Percentiles rank a stretch among this genome's conserved stretches.
Evolutionary conservation across 2,113 vertebrate species (phyloP).

Genomic region (Nothobranchius furzeri): DNA sequence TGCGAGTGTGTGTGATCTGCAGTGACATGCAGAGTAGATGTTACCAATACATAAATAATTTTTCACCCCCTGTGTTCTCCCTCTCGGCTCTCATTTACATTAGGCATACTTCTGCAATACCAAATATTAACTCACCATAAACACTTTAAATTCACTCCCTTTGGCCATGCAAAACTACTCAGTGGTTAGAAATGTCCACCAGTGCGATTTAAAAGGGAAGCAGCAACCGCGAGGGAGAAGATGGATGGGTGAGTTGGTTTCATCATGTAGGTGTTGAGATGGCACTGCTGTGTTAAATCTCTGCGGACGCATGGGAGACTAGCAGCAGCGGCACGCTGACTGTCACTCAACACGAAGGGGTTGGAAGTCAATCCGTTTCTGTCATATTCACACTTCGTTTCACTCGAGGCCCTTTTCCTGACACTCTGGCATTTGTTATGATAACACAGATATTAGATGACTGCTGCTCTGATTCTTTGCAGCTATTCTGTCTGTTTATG

Average conservation of each 20-base stretch:
- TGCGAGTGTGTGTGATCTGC: constrained; percentile 30
- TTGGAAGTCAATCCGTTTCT: constrained; percentile 29
- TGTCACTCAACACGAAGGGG: constrained; percentile 34
- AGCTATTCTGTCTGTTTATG: neutral
- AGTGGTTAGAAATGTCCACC: constrained; percentile 14
- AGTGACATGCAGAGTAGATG: constrained; percentile 33
- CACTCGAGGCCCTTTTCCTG: constrained; percentile 16
- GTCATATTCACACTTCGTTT: constrained; percentile 51
- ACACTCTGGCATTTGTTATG: constrained; percentile 58
- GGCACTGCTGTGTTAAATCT: constrained; percentile 35
- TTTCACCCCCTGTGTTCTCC: constrained; percentile 1
- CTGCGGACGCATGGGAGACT: constrained; percentile 47
- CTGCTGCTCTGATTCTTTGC: constrained; percentile 20
- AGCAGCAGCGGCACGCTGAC: constrained; percentile 39
- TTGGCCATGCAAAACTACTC: constrained; percentile 22
- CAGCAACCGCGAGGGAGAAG: constrained; percentile 9
- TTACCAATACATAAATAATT: constrained; percentile 32
- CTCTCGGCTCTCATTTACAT: constrained; percentile 11
- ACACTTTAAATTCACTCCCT: constrained; percentile 9
- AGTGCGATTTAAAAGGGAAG: constrained; percentile 2
- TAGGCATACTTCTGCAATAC: constrained; percentile 11
- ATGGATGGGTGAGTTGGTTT: constrained; percentile 24
- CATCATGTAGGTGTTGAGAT: constrained; percentile 46
- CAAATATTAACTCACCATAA: constrained; percentile 22
- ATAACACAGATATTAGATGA: constrained; percentile 61